Base-by-base conservation (phyloP, 2,113 vertebrate species). In the Aegotheles bennettii region DNA sequence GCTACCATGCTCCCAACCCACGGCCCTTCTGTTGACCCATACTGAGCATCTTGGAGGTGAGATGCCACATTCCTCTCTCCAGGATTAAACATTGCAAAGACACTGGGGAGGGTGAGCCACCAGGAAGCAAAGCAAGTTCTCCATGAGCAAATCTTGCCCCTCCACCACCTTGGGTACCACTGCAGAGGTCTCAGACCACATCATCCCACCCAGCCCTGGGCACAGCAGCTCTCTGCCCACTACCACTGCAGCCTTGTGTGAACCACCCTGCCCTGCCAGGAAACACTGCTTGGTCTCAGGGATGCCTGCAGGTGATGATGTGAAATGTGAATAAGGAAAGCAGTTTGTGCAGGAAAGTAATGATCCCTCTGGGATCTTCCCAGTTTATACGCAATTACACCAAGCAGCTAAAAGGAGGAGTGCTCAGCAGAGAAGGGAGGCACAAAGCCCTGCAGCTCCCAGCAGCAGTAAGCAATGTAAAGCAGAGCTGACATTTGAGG, bases 331-430 rank as follows among this genome's bases (percentile, higher is more conserved):
- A 68, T 83, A 93, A 93, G 87, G 85, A 56, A 85, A 93, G 90
- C 79, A 83, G 88, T 91, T 94, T 91, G 85, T 85, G 82, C 82
- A 80, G 90, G 85, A 89, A 91, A 93, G 92, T 91, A 95, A 93
- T 73, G 87, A 90, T 84, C 90, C 96, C 92, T 90, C 61, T n/a
- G 95, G 96, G 94, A 95, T 83, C 61, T 75, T 76, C 95, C 74
- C 87, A 87, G 94, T 95, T 95, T 91, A 93, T 96, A 95, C 1
- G 42, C 94, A 95, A 94, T 96, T 95, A 96, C 63, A 93, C 48
- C 74, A 79, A 90, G 84, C 78, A 93, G 87, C 92, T 94, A 65
- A 85, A 90, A 48, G 69, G 76, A 95, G 38, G 31, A 93, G 67
- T 3, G 61, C 79, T 80, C 4, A 0, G 75, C 92, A 76, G 73